Evolutionary conservation across 1,140 invertebrate genomes (phyloP).

Genomic region (Plectrocnemia conspersa): DNA sequence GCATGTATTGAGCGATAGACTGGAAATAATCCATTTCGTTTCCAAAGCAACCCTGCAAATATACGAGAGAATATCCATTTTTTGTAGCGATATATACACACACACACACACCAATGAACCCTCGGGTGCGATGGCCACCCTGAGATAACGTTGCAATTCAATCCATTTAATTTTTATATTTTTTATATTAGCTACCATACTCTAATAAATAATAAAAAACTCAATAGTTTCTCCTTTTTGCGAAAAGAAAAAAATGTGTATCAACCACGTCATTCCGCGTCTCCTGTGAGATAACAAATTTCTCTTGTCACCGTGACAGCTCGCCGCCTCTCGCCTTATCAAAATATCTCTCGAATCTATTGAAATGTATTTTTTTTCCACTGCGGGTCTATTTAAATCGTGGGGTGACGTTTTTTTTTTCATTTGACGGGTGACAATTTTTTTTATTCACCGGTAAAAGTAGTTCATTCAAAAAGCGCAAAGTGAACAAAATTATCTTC

Average conservation of each 20-base stretch:
- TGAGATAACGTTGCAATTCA: neutral
- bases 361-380: slow-evolving; percentile 17
- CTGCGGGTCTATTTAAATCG: slow-evolving; percentile 17
- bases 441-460: slow-evolving; percentile 9
- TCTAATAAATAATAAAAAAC: slow-evolving; percentile 4
- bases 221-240: neutral
- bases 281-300: slow-evolving; percentile 4
- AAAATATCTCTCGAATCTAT: slow-evolving; percentile 20
- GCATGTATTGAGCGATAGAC: slow-evolving; percentile 31
- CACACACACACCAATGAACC: no score
- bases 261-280: no score
- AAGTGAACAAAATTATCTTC: neutral
- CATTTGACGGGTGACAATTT: slow-evolving; percentile 27
- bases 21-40: slow-evolving; percentile 28
- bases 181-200: neutral
- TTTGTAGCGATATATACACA: neutral
- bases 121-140: neutral
- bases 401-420: slow-evolving; percentile 24
- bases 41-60: slow-evolving; percentile 15
- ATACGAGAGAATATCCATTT: slow-evolving; percentile 2
- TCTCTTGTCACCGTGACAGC: slow-evolving; percentile 19
- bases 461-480: neutral
- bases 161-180: slow-evolving; percentile 1
- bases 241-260: no score
- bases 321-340: slow-evolving; percentile 15